These are phyloP conservation scores for Chaetura pelagica DNA, from an alignment of 2,113 vertebrate species.

Conservation along the genomic window DNA sequence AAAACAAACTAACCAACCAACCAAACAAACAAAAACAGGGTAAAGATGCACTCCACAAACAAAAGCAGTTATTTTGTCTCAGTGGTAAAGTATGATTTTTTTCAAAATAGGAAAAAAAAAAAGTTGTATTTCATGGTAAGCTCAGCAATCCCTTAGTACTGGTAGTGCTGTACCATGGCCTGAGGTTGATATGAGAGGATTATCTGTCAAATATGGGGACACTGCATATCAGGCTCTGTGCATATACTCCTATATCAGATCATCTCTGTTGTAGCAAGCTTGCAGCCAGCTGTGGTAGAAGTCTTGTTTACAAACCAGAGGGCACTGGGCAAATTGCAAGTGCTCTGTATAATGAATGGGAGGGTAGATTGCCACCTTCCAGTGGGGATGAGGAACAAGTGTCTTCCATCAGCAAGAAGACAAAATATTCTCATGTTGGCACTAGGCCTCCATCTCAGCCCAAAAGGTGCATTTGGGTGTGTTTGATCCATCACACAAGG, in stretches of 20 bases:
- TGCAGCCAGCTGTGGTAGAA: accelerated
- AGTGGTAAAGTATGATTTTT: not conserved
- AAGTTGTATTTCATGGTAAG: not conserved
- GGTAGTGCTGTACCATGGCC: not conserved
- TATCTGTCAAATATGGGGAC: not conserved
- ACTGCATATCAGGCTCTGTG: accelerated
- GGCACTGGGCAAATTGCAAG: not conserved
- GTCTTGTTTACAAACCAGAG: not conserved
- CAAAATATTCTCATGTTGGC: not conserved
- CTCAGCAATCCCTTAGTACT: not conserved
- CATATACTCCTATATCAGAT: not conserved
- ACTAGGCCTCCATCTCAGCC: not conserved
- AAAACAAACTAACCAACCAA: too few species aligned
- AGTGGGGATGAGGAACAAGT: not conserved
- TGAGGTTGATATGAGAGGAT: not conserved
- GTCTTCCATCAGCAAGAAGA: not conserved
- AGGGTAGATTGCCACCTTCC: not conserved
- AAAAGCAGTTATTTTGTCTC: not conserved
- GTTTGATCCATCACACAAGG: not conserved
- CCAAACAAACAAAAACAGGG: not conserved
- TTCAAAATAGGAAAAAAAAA: not conserved
- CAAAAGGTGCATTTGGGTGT: accelerated
- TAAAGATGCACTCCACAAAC: accelerated
- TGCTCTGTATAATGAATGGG: not conserved
- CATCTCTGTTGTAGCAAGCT: not conserved